phyloP scores from a whole-genome alignment of 2,797 vertebrate genomes.

The Coreius guichenoti region DNA sequence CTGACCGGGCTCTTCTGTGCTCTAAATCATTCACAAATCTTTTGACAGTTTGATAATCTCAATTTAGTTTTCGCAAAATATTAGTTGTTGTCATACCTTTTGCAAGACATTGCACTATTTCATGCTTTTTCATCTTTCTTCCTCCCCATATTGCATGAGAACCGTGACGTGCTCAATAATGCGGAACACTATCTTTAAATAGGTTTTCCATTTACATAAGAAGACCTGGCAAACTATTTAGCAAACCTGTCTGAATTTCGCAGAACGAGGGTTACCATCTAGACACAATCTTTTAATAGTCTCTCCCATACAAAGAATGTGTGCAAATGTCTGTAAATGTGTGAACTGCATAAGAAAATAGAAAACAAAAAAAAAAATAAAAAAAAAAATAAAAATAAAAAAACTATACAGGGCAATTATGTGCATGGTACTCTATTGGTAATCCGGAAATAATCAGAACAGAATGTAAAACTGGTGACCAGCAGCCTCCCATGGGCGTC shows the following conservation, averaged over 20 bases:
- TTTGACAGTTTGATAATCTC: too few relatives aligned
- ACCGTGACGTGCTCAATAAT: too few relatives aligned
- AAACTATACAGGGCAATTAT: neutral
- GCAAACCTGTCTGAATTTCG: neutral
- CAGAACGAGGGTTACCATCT: neutral
- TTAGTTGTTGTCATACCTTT: too few relatives aligned
- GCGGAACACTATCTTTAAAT: too few relatives aligned
- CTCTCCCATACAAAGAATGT: neutral
- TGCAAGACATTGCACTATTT: too few relatives aligned
- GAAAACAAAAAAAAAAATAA: neutral
- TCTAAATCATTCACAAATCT: too few relatives aligned
- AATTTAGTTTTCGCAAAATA: too few relatives aligned
- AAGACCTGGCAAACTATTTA: too few relatives aligned
- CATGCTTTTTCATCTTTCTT: too few relatives aligned
- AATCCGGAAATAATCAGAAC: neutral
- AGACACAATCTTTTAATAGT: neutral
- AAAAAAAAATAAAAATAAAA: neutral
- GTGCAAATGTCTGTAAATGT: neutral
- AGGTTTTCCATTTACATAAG: too few relatives aligned
- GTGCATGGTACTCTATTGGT: neutral
- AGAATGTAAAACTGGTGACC: constrained; percentile 8
- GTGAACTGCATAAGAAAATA: neutral
- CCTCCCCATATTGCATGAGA: too few relatives aligned
- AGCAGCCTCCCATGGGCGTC: neutral
- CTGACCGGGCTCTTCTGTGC: too few relatives aligned